phyloP scores from a whole-genome alignment of 2,113 vertebrate species.

The Sebastes fasciatus region DNA sequence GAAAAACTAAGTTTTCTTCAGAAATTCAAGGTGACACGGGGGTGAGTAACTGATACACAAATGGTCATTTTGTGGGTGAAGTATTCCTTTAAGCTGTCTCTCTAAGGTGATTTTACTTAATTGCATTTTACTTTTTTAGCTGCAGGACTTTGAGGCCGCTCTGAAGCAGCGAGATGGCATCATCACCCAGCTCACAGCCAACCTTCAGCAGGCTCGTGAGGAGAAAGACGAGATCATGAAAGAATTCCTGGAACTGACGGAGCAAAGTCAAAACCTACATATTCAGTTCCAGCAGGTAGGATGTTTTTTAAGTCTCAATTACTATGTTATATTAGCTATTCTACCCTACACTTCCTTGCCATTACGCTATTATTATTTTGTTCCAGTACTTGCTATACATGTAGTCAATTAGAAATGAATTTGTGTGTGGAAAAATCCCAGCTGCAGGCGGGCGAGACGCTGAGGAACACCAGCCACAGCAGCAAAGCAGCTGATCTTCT shows the following conservation, averaged over 20 bases:
- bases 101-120: background rate
- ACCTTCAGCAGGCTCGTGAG: conserved; percentile 93
- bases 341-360: rapidly evolving
- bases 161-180: conserved; percentile 97
- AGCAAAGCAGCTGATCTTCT: conserved; percentile 93
- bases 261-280: conserved; percentile 95
- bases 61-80: no score
- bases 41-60: no score
- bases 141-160: conserved; percentile 97
- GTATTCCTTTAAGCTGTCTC: no score
- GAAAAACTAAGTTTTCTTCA: no score
- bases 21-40: no score
- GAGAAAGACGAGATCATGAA: conserved; percentile 97
- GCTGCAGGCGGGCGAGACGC: conserved; percentile 95
- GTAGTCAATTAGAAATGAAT: background rate
- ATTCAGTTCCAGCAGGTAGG: conserved; percentile 97
- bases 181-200: conserved; percentile 96
- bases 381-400: background rate
- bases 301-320: background rate
- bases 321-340: background rate
- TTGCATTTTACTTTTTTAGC: conserved; percentile 73
- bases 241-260: conserved; percentile 94
- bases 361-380: background rate
- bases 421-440: conserved; percentile 58
- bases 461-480: conserved; percentile 93